Evolutionary conservation across 2,797 vertebrate species (phyloP).

Genomic region (Acanthornis magna): DNA sequence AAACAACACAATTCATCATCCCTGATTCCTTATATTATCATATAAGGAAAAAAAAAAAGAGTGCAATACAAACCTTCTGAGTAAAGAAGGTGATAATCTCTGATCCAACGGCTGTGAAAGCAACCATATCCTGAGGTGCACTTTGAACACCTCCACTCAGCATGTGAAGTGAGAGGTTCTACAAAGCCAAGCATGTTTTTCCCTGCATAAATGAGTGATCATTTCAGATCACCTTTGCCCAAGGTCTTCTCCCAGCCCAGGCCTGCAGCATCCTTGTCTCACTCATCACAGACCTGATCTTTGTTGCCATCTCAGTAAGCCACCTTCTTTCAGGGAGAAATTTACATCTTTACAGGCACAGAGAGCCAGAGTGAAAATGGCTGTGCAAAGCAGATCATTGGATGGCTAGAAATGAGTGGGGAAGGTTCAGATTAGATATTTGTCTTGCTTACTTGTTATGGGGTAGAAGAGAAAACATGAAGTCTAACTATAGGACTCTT

Average conservation of each 20-base stretch:
- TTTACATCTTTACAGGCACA: background rate
- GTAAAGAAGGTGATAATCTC: background rate
- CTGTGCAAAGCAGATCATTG: background rate
- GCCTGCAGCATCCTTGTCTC: background rate
- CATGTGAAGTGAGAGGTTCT: background rate
- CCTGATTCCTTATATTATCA: background rate
- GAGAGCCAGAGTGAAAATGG: background rate
- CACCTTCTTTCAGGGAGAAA: background rate
- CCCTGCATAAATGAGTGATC: fast-evolving
- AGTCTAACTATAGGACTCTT: background rate
- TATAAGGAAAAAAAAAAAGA: too few relatives aligned
- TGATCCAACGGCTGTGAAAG: background rate
- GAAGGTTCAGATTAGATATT: background rate
- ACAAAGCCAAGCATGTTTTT: background rate
- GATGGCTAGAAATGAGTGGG: background rate
- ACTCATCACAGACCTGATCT: background rate
- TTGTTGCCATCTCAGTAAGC: background rate
- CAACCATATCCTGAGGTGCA: fast-evolving
- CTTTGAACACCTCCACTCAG: background rate
- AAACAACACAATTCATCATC: background rate
- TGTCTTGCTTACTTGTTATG: background rate
- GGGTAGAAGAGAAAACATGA: background rate
- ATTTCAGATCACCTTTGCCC: background rate
- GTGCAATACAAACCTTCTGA: background rate
- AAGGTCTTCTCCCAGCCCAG: background rate